These are phyloP conservation scores for Gila orcuttii DNA, from an alignment of 2,113 vertebrate genomes.

Conservation along the genomic window DNA sequence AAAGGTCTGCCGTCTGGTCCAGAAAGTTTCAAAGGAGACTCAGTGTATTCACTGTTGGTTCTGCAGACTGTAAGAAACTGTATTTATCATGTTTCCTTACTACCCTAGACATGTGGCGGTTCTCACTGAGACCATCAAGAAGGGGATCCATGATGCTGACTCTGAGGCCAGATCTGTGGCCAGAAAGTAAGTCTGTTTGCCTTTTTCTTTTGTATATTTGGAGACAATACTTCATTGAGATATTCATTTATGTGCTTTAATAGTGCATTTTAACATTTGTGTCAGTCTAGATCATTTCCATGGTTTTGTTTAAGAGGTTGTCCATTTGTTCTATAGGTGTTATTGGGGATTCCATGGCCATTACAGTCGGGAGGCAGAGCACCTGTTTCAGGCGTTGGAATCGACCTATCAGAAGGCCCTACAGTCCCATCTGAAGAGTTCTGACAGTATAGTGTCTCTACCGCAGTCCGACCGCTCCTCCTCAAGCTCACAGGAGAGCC, in stretches of 20 bases:
- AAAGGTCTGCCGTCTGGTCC: slow-evolving; percentile 33
- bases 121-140: slow-evolving; percentile 96
- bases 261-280: neutral
- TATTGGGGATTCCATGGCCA: slow-evolving; percentile 98
- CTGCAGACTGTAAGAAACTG: slow-evolving; percentile 15
- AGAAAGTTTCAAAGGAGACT: slow-evolving; percentile 39
- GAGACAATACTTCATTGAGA: neutral
- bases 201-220: neutral
- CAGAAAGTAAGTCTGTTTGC: slow-evolving; percentile 87
- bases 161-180: slow-evolving; percentile 96
- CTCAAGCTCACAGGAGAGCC: slow-evolving; percentile 97
- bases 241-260: neutral
- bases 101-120: slow-evolving; percentile 91
- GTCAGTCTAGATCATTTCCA: neutral
- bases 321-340: slow-evolving; percentile 75
- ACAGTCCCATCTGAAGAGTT: slow-evolving; percentile 94
- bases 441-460: slow-evolving; percentile 93
- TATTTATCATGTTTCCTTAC: slow-evolving; percentile 65
- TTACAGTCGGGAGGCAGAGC: slow-evolving; percentile 94
- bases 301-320: neutral
- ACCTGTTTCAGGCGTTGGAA: slow-evolving; percentile 91
- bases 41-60: slow-evolving; percentile 7
- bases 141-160: slow-evolving; percentile 96
- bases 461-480: slow-evolving; percentile 97
- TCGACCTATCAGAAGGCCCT: slow-evolving; percentile 97